These are phyloP conservation scores for Montipora capitata DNA, from an alignment of 92 coral and sea anemone species.

Conservation along the genomic window DNA sequence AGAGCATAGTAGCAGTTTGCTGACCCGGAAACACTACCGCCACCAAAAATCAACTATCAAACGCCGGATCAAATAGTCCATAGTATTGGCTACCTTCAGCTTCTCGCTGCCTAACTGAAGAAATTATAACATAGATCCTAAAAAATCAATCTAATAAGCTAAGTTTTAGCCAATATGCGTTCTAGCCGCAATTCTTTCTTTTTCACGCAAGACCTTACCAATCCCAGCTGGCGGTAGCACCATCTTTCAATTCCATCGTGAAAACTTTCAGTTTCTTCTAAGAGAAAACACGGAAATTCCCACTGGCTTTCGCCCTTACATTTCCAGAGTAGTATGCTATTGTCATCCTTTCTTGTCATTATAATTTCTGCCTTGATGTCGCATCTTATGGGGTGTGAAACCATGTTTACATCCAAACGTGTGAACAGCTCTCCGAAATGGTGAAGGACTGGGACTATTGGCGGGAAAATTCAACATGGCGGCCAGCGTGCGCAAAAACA, in stretches of 20 bases:
- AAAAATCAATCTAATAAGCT: no score
- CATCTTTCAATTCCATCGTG: constrained; percentile 58
- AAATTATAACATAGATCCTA: no score
- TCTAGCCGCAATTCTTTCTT: no score
- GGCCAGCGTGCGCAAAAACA: constrained; percentile 34
- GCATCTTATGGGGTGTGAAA: neutral
- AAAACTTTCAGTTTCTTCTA: constrained; percentile 62
- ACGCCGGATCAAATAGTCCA: no score
- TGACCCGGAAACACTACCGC: no score
- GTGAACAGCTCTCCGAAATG: constrained; percentile 17
- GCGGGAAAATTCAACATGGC: constrained; percentile 87
- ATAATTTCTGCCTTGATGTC: constrained; percentile 50
- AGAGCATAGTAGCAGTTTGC: no score
- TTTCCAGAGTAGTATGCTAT: constrained; percentile 70
- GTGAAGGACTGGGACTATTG: constrained; percentile 48
- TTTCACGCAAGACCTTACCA: constrained; percentile 26
- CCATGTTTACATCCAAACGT: constrained; percentile 28
- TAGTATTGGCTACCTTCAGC: no score
- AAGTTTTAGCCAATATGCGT: no score
- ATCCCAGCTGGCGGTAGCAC: constrained; percentile 48
- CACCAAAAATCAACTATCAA: no score
- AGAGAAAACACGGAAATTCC: constrained; percentile 70
- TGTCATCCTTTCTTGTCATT: constrained; percentile 51
- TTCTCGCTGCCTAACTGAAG: no score
- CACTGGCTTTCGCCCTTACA: constrained; percentile 55